Evolutionary conservation across 2,797 vertebrate species (phyloP).

Genomic region (Pipistrellus pipistrellus): DNA sequence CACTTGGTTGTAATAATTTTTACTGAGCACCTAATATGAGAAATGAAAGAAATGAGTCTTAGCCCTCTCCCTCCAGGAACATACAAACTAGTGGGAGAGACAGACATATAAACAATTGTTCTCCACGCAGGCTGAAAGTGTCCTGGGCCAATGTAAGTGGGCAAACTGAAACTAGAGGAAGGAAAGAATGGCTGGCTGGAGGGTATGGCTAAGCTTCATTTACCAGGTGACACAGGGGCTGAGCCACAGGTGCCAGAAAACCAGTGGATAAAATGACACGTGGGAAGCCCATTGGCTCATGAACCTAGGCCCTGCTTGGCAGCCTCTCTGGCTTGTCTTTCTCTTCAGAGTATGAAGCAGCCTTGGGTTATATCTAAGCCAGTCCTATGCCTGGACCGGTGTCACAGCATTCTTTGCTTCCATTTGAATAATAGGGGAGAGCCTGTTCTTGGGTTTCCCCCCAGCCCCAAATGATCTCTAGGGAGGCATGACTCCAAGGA

Average conservation of each 20-base stretch:
- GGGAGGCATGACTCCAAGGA: slow-evolving; percentile 64
- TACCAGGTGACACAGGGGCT: neutral
- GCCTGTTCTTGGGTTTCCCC: slow-evolving; percentile 82
- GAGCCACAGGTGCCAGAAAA: neutral
- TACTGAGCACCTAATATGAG: neutral
- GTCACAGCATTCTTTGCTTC: slow-evolving; percentile 75
- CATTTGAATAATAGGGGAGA: slow-evolving; percentile 81
- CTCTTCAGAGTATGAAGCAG: neutral
- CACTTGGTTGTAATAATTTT: neutral
- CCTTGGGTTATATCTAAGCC: neutral
- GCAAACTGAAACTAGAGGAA: neutral
- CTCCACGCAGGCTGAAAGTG: neutral
- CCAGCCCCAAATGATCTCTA: slow-evolving; percentile 80
- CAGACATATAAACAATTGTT: neutral
- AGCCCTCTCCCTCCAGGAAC: neutral
- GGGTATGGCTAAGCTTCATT: neutral
- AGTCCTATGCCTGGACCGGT: accelerated
- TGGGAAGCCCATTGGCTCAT: neutral
- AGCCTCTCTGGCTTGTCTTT: neutral
- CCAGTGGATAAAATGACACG: neutral
- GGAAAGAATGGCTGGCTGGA: neutral
- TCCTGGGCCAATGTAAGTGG: neutral
- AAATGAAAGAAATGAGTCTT: neutral
- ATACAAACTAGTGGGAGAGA: neutral
- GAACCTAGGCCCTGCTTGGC: neutral